Evolutionary conservation across 2,888 invertebrate species (phyloP).

Genomic region (Lamellibrachia columna): DNA sequence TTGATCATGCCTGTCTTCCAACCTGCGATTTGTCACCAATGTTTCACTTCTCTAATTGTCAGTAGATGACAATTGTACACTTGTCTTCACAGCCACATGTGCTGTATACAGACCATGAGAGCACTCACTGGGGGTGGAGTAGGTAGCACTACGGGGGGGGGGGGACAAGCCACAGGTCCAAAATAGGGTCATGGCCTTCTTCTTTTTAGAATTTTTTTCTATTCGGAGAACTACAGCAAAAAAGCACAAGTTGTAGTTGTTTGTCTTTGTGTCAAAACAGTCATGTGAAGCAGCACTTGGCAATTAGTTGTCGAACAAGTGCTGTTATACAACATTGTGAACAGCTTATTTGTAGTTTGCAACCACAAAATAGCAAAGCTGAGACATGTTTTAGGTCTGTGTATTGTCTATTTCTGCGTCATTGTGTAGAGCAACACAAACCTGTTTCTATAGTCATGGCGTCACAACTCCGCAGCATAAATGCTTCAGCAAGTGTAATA

Average conservation of each 20-base stretch:
- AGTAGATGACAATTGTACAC: background rate
- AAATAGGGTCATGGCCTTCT: background rate
- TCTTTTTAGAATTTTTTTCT: background rate
- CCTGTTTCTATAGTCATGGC: background rate
- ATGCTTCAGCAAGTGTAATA: background rate
- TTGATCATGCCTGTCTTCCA: background rate
- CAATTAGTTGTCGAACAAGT: background rate
- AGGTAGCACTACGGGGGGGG: background rate
- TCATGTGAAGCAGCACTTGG: background rate
- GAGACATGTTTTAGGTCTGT: constrained; percentile 3
- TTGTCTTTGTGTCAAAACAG: background rate
- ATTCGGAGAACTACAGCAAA: background rate
- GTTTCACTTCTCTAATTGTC: background rate
- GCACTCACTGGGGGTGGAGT: background rate
- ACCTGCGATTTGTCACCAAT: constrained; percentile 9
- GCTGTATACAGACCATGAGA: background rate
- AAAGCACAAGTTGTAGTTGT: background rate
- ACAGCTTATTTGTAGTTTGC: background rate
- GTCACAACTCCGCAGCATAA: background rate
- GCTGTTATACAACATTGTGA: background rate
- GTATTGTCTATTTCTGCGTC: background rate
- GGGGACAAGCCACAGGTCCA: background rate
- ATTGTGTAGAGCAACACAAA: background rate
- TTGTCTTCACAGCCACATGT: background rate
- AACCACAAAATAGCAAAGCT: background rate